phyloP scores from a whole-genome alignment of 1,140 invertebrate genomes.

The Pseudomyrmex gracilis region DNA sequence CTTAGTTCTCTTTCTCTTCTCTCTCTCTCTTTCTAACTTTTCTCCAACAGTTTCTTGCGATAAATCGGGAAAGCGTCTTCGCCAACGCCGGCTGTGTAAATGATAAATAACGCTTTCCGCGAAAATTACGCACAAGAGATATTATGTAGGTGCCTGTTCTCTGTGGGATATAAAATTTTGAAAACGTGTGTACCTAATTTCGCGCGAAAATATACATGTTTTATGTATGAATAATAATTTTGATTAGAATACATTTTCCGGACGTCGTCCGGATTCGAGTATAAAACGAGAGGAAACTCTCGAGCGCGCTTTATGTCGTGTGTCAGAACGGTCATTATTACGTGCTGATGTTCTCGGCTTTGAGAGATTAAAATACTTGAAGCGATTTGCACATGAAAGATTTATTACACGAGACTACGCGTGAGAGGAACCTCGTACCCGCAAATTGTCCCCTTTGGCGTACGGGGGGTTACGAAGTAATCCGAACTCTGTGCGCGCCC shows the following conservation, averaged over 20 bases:
- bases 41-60: constrained; percentile 31
- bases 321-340: not conserved
- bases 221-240: constrained; percentile 1
- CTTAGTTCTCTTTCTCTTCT: too few species aligned
- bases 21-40: constrained; percentile 13
- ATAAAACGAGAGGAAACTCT: not conserved
- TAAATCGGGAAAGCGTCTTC: constrained; percentile 8
- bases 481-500: constrained; percentile 1
- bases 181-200: not conserved
- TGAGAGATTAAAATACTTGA: constrained; percentile 47
- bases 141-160: not conserved
- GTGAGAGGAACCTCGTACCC: constrained; percentile 20
- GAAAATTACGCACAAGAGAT: constrained; percentile 14
- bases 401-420: constrained; percentile 26
- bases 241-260: not conserved
- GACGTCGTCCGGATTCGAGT: constrained; percentile 9
- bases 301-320: not conserved
- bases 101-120: constrained; percentile 21
- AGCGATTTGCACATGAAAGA: constrained; percentile 47
- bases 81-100: not conserved
- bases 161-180: not conserved
- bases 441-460: constrained; percentile 34
- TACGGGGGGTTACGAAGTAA: constrained; percentile 15
- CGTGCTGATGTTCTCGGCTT: not conserved
- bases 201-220: not conserved